Base-by-base conservation (phyloP, 2,888 invertebrate species). In the Petrophora chlorosata region DNA sequence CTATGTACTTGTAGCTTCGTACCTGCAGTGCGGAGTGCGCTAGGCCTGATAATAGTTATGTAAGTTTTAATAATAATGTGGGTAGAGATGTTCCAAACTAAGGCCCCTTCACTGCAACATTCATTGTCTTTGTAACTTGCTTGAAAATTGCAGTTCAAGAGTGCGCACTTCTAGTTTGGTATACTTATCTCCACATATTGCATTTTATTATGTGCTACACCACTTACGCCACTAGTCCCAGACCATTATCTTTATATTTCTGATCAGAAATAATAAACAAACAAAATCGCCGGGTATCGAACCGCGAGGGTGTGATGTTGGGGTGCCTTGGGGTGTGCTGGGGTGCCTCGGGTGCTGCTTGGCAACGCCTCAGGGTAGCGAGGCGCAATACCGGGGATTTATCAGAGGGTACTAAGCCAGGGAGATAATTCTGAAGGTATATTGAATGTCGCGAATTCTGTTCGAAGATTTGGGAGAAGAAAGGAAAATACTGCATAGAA, bases 281-380 rank as follows among this genome's bases (percentile, higher is more conserved):
- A 43, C 33, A 43, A 39, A 34, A 25, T 22, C 26, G 14, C 23
- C 29, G 43, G 34, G 35, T 39, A 49, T 49, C 34, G 38, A 36
- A 28, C 13, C 10, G 19, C 36, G 26, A 39, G 39, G 26, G 42
- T 13, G 19, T 16, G 14, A 23, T 8, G 25, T 10, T 2, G 35
- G 43, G 35, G 35, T 14, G 19, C 8, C 19, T 34, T 25, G 10
- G 25, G 25, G n/a, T n/a, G n/a, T 8, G 25, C n/a, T n/a, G n/a
- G n/a, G n/a, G n/a, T n/a, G n/a, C n/a, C n/a, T n/a, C n/a, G 49
- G 53, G 54, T n/a, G 50, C 53, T 59, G 55, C 58, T 43, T 46
- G 42, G 58, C 55, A 59, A 59, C 58, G 43, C 45, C 38, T 44
- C 26, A 8, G 32, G 29, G 17, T 14, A 8, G 9, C 16, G 5